A percentile compares a stretch with the other conserved stretches of the same genome.
Conservation (phyloP, 2,797 vertebrate species). For the Erpetoichthys calabaricus region DNA sequence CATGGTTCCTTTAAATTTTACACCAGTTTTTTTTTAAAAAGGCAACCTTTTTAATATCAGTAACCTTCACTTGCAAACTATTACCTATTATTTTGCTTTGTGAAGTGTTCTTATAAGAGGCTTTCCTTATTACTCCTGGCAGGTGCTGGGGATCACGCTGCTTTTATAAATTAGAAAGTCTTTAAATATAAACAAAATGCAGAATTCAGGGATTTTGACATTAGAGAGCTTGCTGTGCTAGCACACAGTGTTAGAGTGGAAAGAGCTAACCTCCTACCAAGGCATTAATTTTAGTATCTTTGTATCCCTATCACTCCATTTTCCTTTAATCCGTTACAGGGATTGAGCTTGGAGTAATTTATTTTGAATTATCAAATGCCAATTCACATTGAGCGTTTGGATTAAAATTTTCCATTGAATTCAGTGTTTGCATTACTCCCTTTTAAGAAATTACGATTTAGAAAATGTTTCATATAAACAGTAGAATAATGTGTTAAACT, state of each 20-base stretch:
- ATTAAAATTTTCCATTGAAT: too few relatives aligned
- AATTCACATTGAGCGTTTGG: too few relatives aligned
- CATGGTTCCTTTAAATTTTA: neutral
- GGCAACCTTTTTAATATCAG: neutral
- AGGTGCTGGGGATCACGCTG: constrained; percentile 3
- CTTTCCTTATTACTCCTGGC: neutral
- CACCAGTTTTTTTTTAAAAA: neutral
- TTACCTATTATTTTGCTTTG: constrained; percentile 7
- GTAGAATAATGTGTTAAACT: too few relatives aligned
- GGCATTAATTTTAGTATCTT: constrained; percentile 3
- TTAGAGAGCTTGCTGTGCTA: constrained; percentile 1
- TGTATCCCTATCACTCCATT: neutral
- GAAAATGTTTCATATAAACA: too few relatives aligned
- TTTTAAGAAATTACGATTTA: too few relatives aligned
- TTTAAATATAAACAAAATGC: constrained; percentile 3
- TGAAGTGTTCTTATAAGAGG: constrained; percentile 10
- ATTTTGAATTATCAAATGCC: neutral
- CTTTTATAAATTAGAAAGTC: constrained; percentile 8
- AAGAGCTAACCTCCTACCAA: neutral
- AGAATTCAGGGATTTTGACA: constrained; percentile 1
- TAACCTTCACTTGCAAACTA: constrained; percentile 5
- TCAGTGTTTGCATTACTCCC: too few relatives aligned
- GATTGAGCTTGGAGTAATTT: neutral
- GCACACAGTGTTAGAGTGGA: neutral
- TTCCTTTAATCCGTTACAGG: neutral